Conservation (phyloP, 35 echinoderm and acorn worm genomes). For the Lytechinus variegatus region DNA sequence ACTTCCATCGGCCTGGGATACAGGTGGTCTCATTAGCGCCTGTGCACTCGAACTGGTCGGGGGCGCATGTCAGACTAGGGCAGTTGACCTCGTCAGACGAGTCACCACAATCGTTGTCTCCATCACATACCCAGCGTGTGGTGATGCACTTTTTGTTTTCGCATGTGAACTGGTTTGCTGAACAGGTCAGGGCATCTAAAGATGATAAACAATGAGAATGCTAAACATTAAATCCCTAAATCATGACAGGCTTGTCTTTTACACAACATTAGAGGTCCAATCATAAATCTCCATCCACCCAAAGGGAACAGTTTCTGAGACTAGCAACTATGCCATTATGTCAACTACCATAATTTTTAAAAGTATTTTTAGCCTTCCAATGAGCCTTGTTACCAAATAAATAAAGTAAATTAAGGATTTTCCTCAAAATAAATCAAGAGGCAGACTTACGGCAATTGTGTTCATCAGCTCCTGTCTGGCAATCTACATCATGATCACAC, state of each 20-base stretch:
- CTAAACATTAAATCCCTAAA: too few relatives aligned
- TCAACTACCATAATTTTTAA: too few relatives aligned
- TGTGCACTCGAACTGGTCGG: conserved; percentile 70
- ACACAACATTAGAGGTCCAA: too few relatives aligned
- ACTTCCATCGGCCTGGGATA: conserved; percentile 62
- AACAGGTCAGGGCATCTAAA: conserved; percentile 61
- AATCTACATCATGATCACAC: conserved; percentile 84
- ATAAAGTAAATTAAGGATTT: neutral
- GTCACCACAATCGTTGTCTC: conserved; percentile 79
- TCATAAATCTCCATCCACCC: too few relatives aligned
- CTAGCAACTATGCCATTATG: too few relatives aligned
- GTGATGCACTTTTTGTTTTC: conserved; percentile 79
- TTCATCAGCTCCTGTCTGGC: conserved; percentile 72
- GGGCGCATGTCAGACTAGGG: conserved; percentile 57
- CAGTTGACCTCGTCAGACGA: conserved; percentile 70
- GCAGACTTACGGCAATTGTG: conserved; percentile 56
- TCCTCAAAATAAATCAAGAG: neutral
- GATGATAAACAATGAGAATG: neutral
- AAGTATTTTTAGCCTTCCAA: too few relatives aligned
- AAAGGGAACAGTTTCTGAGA: too few relatives aligned
- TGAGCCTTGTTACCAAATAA: neutral
- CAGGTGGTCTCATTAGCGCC: conserved; percentile 54
- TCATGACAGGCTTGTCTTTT: too few relatives aligned
- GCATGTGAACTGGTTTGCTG: conserved; percentile 72
- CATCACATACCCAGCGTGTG: conserved; percentile 75